Percentiles rank a stretch among this genome's conserved stretches.
phyloP scores from a whole-genome alignment of 2,888 invertebrate genomes.

The Horisme vitalbata region DNA sequence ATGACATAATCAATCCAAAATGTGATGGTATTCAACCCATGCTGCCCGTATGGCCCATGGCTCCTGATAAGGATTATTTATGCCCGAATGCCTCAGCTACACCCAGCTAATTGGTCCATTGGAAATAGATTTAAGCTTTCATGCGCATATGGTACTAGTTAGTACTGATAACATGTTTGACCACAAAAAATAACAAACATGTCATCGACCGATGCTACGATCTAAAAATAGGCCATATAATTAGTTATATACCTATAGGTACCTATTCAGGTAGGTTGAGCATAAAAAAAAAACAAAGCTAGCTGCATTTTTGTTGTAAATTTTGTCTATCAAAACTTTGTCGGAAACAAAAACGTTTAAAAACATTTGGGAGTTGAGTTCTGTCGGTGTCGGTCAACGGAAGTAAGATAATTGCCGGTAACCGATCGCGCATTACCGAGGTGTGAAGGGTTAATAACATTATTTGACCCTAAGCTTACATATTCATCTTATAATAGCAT shows the following conservation, averaged over 20 bases:
- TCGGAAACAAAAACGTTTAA: constrained; percentile 18
- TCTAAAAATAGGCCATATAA: too few relatives aligned
- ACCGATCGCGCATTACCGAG: constrained; percentile 71
- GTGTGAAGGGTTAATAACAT: constrained; percentile 80
- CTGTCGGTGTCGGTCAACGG: constrained; percentile 57
- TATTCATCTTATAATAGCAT: constrained; percentile 45
- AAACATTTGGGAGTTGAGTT: constrained; percentile 49
- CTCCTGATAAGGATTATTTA: constrained; percentile 72
- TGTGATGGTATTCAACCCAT: constrained; percentile 27
- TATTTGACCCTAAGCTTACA: constrained; percentile 71
- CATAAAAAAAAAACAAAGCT: constrained; percentile 7
- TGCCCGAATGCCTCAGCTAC: constrained; percentile 44
- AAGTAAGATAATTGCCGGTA: constrained; percentile 73
- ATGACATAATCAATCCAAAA: constrained; percentile 19
- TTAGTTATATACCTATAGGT: neutral
- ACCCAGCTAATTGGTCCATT: constrained; percentile 43
- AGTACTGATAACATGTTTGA: constrained; percentile 17
- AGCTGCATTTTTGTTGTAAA: neutral
- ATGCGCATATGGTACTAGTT: constrained; percentile 34
- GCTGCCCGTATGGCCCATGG: constrained; percentile 54
- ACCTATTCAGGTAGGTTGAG: constrained; percentile 12
- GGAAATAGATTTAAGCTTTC: constrained; percentile 33
- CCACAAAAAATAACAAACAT: neutral
- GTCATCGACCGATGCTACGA: too few relatives aligned
- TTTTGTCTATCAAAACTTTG: constrained; percentile 15